Evolutionary conservation across 1,140 invertebrate species (phyloP).

Genomic region (Mesaphorura yosii): DNA sequence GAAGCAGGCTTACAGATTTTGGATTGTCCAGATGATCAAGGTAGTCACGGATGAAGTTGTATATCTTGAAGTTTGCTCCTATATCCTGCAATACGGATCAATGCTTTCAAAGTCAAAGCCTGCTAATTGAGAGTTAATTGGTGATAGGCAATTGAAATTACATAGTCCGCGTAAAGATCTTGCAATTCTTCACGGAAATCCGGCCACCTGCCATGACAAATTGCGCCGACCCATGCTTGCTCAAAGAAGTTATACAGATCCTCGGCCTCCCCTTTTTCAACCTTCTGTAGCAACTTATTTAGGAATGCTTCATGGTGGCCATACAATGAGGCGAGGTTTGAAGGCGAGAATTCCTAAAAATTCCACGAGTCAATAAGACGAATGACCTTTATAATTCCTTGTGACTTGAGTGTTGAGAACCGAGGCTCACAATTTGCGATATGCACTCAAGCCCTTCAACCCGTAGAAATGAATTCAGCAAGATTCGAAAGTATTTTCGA

Average conservation of each 20-base stretch:
- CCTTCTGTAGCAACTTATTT: slow-evolving; percentile 46
- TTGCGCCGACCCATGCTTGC: slow-evolving; percentile 47
- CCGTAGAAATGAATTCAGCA: slow-evolving; percentile 42
- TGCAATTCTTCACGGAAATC: slow-evolving; percentile 36
- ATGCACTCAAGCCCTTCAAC: slow-evolving; percentile 48
- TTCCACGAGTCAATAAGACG: not conserved
- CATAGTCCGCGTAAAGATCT: slow-evolving; percentile 12
- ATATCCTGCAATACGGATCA: slow-evolving; percentile 6
- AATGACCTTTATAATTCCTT: not conserved
- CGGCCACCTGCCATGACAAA: slow-evolving; percentile 48
- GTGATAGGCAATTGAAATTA: too few relatives aligned
- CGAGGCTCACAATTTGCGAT: slow-evolving; percentile 38
- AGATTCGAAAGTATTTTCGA: slow-evolving; percentile 46
- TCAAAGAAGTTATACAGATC: slow-evolving; percentile 51
- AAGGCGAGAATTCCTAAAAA: slow-evolving; percentile 39
- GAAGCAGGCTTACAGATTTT: slow-evolving; percentile 14
- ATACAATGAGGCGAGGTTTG: slow-evolving; percentile 44
- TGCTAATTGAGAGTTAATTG: not conserved
- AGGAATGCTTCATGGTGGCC: slow-evolving; percentile 51
- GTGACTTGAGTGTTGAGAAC: not conserved
- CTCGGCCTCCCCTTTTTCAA: slow-evolving; percentile 40
- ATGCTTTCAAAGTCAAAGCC: not conserved
- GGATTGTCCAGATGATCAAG: slow-evolving; percentile 14
- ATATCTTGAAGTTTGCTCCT: slow-evolving; percentile 9
- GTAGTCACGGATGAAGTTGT: slow-evolving; percentile 21